phyloP scores from a whole-genome alignment of 1,140 invertebrate genomes.

The Tetranychus cinnabarinus region DNA sequence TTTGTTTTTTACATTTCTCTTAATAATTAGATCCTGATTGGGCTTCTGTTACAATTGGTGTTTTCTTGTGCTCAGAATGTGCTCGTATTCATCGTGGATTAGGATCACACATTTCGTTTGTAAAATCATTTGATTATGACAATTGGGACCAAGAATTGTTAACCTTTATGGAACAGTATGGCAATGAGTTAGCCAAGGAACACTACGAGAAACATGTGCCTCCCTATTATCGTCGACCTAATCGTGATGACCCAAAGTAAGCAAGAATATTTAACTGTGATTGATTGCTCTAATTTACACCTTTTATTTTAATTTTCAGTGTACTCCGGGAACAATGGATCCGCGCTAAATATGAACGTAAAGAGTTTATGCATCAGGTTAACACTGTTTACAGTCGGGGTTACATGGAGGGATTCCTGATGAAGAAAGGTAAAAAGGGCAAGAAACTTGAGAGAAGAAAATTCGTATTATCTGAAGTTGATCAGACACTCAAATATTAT shows the following conservation, averaged over 20 bases:
- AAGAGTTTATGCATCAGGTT: conserved; percentile 52
- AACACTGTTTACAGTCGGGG: conserved; percentile 47
- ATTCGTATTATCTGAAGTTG: conserved; percentile 51
- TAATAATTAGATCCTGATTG: conserved; percentile 47
- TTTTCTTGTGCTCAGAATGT: conserved; percentile 62
- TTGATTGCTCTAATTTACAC: not conserved
- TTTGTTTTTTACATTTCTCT: not conserved
- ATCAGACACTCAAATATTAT: conserved; percentile 59
- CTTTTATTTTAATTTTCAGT: not conserved
- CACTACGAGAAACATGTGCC: conserved; percentile 61
- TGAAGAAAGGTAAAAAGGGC: conserved; percentile 70
- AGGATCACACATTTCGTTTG: conserved; percentile 63
- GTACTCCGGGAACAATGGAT: conserved; percentile 57
- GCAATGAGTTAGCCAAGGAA: conserved; percentile 44
- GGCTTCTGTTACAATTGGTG: conserved; percentile 72
- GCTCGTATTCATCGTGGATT: conserved; percentile 55
- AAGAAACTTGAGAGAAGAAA: conserved; percentile 51
- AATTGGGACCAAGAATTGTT: conserved; percentile 30
- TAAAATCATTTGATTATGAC: conserved; percentile 63
- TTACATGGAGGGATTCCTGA: conserved; percentile 56
- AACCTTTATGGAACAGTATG: conserved; percentile 41
- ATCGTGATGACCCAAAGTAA: conserved; percentile 49
- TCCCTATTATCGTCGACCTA: conserved; percentile 52
- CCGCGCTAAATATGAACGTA: conserved; percentile 59
- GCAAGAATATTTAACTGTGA: conserved; percentile 16